Evolutionary conservation across 2,113 vertebrate species (phyloP), one percentile per base, ranked within the genome.

Genomic region (Burhinus oedicnemus): DNA sequence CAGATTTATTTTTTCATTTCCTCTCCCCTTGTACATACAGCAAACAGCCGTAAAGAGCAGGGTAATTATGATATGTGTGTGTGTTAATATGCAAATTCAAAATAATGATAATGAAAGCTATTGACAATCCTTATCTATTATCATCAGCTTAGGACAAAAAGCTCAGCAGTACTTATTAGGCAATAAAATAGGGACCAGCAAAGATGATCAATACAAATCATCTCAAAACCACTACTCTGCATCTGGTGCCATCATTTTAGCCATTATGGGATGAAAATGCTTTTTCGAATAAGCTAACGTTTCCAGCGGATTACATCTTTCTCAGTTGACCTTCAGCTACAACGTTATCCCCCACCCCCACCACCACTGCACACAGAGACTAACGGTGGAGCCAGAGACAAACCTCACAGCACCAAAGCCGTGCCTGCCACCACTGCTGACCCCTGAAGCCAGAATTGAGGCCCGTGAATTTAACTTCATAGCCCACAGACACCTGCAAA

Each of bases 171-270:
- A 87, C 54, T 72, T 92, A 89, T 54, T 76, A 85, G 65, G 25
- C 19, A 45, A n/a, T 19, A 89, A 82, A 95, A 91, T 9, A 87
- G 66, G 80, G 54, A 91, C 23, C n/a, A 94, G 78, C 34, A 89
- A 91, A 92, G 49, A 82, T 34, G 54, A 97, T 96, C 97, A 93
- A 93, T 94, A 95, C 47, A 91, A 91, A 91, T 95, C 17, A 80
- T 87, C 74, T 93, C 75, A 89, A 95, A 96, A 87, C 57, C 81
- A 80, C 83, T 51, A 71, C 81, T 74, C 83, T 82, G 61, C 89
- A 95, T 79, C 86, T 95, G 72, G 36, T 89, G 62, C 40, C 62
- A 61, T 55, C 34, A 54, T 38, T 94, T 87, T 15, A 96, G 54
- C 30, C 47, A 87, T 85, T 90, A 93, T 20, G 55, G 84, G 70